These are phyloP conservation scores for Euclidia mi DNA, from an alignment of 2,888 invertebrate species.

Conservation along the genomic window DNA sequence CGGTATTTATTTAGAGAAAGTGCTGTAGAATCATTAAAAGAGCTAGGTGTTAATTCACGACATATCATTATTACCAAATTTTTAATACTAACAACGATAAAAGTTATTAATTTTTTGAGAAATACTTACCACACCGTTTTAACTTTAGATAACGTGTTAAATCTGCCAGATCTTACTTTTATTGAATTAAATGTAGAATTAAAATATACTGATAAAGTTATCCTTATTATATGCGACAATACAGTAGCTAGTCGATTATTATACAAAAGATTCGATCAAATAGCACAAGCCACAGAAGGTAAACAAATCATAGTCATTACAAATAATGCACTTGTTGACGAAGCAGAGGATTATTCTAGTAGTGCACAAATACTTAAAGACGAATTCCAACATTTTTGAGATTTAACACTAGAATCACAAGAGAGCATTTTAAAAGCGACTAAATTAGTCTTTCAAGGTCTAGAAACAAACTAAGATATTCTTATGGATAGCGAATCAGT, in stretches of 20 bases:
- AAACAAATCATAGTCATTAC: neutral
- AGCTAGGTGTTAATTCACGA: neutral
- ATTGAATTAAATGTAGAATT: neutral
- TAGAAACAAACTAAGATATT: slow-evolving; percentile 1
- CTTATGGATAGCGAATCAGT: slow-evolving; percentile 6
- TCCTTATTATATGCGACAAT: neutral
- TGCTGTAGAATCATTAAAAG: neutral
- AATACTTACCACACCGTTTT: neutral
- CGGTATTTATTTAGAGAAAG: neutral
- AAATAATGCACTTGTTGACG: neutral
- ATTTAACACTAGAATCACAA: slow-evolving; percentile 11
- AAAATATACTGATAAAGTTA: neutral
- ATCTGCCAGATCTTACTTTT: neutral
- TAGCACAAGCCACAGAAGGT: neutral
- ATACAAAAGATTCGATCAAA: neutral
- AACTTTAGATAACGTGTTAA: neutral
- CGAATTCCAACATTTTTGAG: slow-evolving; percentile 2
- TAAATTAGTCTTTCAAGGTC: slow-evolving; percentile 18
- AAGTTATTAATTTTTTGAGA: neutral
- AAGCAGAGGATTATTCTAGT: no score
- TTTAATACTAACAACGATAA: neutral
- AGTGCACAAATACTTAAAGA: neutral
- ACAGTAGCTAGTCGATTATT: neutral
- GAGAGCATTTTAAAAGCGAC: neutral
- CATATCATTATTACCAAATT: neutral